Evolutionary conservation across 1,140 invertebrate species (phyloP), one percentile per base, ranked within the genome.

Genomic region (Mesaphorura yosii): DNA sequence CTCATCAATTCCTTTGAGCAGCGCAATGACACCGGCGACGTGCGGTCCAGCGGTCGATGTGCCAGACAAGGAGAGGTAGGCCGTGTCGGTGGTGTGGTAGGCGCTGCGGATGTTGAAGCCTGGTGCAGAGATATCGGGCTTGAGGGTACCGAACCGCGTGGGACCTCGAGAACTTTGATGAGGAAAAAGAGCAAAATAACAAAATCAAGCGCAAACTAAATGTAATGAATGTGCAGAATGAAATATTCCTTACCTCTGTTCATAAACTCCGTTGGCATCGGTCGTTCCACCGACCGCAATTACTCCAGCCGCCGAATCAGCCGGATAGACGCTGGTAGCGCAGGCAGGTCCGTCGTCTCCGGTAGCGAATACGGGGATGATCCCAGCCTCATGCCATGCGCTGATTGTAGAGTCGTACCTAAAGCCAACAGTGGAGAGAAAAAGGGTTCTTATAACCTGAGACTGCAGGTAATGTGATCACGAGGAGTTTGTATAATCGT

Each of bases 51-150:
- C n/a, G n/a, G n/a, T n/a, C n/a, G n/a, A n/a, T n/a, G n/a, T n/a
- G n/a, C 34, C 34, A 20, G 49, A 48, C 22, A 53, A 17, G 3
- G 7, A 7, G 19, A 17, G 26, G 28, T 55, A 59, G 2, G 19
- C 27, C n/a, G 3, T 5, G 26, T 59, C 53, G 5, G 20, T 15
- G 22, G 38, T 28, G 41, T 44, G 26, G 12, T 27, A 48, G 1
- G 58, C 52, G 23, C 52, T 55, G 14, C 26, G 22, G 10, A 59
- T 20, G 23, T 52, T 23, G 7, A 27, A n/a, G 5, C 52, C 57
- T 4, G 58, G 58, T 27, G 54, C 58, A 12, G 44, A 17, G 2
- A 60, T 7, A 6, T 60, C 58, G 2, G 53, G 53, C 45, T 55
- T 55, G 2, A 49, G 15, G 27, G 15, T 42, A 15, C 23, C 39